A percentile compares a stretch with the other conserved stretches of the same genome.
phyloP scores from a whole-genome alignment of 2,797 vertebrate species.

The Brachyalestes nurse region DNA sequence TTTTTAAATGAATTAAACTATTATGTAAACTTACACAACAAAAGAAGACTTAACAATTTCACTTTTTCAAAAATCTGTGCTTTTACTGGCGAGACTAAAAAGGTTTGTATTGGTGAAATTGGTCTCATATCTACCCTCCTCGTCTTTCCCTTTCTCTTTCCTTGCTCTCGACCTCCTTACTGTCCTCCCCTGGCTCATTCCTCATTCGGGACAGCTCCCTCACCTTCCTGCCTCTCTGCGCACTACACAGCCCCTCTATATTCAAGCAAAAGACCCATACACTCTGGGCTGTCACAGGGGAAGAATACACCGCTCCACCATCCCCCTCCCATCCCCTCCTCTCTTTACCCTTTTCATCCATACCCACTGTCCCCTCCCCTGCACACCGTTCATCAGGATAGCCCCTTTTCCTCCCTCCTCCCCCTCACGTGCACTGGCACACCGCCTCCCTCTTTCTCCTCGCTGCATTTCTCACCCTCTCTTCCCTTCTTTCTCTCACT shows the following conservation, averaged over 20 bases:
- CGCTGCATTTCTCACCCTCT: slow-evolving; percentile 44
- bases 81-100: neutral
- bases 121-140: neutral
- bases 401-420: slow-evolving; percentile 28
- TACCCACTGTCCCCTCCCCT: neutral
- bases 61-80: neutral
- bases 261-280: slow-evolving; percentile 29
- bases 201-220: slow-evolving; percentile 34
- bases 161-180: slow-evolving; percentile 11
- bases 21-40: no score
- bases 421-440: slow-evolving; percentile 34
- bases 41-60: neutral
- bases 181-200: slow-evolving; percentile 24
- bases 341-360: slow-evolving; percentile 56
- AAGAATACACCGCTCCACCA: slow-evolving; percentile 38
- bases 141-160: no score
- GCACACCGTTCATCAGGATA: slow-evolving; percentile 29
- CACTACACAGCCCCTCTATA: neutral
- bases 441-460: slow-evolving; percentile 53
- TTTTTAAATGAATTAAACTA: no score
- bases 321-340: slow-evolving; percentile 49
- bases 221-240: slow-evolving; percentile 18
- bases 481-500: neutral
- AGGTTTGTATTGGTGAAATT: neutral
- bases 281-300: slow-evolving; percentile 39